Base-by-base conservation (phyloP, 2,888 invertebrate genomes). In the Argynnis bischoffii region DNA sequence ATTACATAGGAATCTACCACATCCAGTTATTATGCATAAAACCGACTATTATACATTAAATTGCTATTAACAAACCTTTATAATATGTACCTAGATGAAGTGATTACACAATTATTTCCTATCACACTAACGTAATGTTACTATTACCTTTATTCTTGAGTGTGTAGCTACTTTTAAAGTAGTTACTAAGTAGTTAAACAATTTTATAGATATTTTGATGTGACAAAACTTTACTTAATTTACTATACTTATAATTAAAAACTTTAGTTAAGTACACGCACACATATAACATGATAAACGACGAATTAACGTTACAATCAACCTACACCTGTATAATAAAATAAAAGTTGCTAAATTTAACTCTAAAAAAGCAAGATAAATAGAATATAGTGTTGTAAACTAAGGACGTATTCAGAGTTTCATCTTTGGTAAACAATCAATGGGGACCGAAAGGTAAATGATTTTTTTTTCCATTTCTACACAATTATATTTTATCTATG, bases 381-480 rank as follows among this genome's bases (percentile, higher is more conserved):
- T 26, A 69, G 13, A 59, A 50, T 18, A 26, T 53, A 63, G 18
- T 41, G 14, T 16, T 64, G 57, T 61, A 50, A 69, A 66, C 63
- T 70, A 68, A 63, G 69, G 51, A 71, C 56, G 55, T 69, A 64
- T 56, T 65, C 65, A 47, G 55, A 55, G 63, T 56, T 69, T 51
- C 59, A 64, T 71, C 71, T 71, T 71, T 71, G 71, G 71, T 67
- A 59, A 71, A 67, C 56, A 48, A 65, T 57, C 61, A 70, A 64
- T 65, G 56, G 60, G 51, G n/a, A 54, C 70, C 65, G 67, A 55
- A 54, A 61, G 15, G 48, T 11, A 13, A 8, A 41, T 41, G 35
- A 41, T n/a, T n/a, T n/a, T 13, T n/a, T 21, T n/a, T n/a, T 26
- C 26, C 47, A 48, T 26, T 57, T 47, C 11, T 2, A 13, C 18